A percentile compares a stretch with the other conserved stretches of the same genome.
Conservation (phyloP, 35 echinoderm and acorn worm genomes). For the Diadema setosum region DNA sequence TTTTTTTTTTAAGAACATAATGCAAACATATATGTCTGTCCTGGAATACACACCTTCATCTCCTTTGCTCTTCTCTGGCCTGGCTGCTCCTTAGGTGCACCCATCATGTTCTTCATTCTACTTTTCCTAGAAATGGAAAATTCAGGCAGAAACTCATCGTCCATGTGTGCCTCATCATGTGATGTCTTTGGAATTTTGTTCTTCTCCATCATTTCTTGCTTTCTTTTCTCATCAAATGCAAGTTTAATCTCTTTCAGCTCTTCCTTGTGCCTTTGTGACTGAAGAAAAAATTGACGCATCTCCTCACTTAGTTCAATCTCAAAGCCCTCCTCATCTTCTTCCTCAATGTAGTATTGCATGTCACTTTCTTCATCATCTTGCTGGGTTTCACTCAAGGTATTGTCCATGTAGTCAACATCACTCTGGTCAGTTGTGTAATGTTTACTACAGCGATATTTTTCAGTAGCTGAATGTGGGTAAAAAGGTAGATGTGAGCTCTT, state of each 20-base stretch:
- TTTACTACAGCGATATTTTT: neutral
- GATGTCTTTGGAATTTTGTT: neutral
- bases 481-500: neutral
- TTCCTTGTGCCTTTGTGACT: conserved; percentile 52
- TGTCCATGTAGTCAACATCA: neutral
- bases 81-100: conserved; percentile 76
- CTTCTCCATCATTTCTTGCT: neutral
- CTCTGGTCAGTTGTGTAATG: conserved; percentile 1
- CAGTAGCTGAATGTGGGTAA: neutral
- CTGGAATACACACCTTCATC: conserved; percentile 67
- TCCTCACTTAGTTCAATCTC: conserved; percentile 84
- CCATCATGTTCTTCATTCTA: neutral
- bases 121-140: neutral
- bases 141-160: neutral
- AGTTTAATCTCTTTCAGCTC: conserved; percentile 7
- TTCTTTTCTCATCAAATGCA: neutral
- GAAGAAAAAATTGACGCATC: conserved; percentile 58
- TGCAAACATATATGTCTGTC: too few relatives aligned
- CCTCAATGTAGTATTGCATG: neutral
- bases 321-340: conserved; percentile 27
- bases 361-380: neutral
- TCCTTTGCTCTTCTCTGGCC: conserved; percentile 58
- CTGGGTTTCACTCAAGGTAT: neutral
- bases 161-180: neutral
- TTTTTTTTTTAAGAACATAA: too few relatives aligned